Percentiles rank a stretch among this genome's conserved stretches.
Evolutionary conservation across 1,140 invertebrate species (phyloP).

Genomic region (Probaryconus sp.): DNA sequence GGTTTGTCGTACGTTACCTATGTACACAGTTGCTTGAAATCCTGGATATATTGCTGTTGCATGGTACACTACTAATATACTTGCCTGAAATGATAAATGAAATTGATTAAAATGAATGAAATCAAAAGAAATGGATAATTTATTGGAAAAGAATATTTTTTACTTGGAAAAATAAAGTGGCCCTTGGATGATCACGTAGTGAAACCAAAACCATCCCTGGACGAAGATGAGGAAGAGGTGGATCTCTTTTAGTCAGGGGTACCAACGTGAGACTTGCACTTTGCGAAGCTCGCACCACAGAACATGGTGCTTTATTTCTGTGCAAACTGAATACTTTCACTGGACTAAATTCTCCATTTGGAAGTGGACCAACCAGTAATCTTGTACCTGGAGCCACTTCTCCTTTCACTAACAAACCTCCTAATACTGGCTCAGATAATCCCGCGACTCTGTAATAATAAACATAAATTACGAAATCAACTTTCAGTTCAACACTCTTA

Average conservation of each 20-base stretch:
- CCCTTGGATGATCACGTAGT: slow-evolving; percentile 79
- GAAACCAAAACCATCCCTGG: slow-evolving; percentile 90
- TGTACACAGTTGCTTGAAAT: slow-evolving; percentile 96
- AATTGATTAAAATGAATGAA: slow-evolving; percentile 3
- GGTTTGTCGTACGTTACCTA: slow-evolving; percentile 96
- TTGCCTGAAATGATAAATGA: slow-evolving; percentile 81
- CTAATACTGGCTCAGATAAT: slow-evolving; percentile 88
- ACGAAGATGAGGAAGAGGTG: slow-evolving; percentile 82
- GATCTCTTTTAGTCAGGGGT: slow-evolving; percentile 75
- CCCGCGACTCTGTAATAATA: slow-evolving; percentile 81
- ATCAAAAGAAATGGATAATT: slow-evolving; percentile 1
- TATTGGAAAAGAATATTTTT: slow-evolving; percentile 11
- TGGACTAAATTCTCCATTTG: slow-evolving; percentile 88
- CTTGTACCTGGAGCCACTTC: slow-evolving; percentile 90
- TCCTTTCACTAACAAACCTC: slow-evolving; percentile 91
- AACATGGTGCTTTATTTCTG: slow-evolving; percentile 92
- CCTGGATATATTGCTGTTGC: slow-evolving; percentile 89
- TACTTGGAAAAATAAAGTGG: slow-evolving; percentile 89
- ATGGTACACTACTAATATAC: slow-evolving; percentile 91
- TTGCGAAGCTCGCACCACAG: slow-evolving; percentile 92
- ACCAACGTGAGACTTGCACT: slow-evolving; percentile 92
- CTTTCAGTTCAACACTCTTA: too few species aligned
- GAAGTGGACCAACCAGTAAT: slow-evolving; percentile 89
- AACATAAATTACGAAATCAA: slow-evolving; percentile 4
- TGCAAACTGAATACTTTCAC: slow-evolving; percentile 91